Conservation (phyloP, 1,140 invertebrate species). For the Formica exsecta region DNA sequence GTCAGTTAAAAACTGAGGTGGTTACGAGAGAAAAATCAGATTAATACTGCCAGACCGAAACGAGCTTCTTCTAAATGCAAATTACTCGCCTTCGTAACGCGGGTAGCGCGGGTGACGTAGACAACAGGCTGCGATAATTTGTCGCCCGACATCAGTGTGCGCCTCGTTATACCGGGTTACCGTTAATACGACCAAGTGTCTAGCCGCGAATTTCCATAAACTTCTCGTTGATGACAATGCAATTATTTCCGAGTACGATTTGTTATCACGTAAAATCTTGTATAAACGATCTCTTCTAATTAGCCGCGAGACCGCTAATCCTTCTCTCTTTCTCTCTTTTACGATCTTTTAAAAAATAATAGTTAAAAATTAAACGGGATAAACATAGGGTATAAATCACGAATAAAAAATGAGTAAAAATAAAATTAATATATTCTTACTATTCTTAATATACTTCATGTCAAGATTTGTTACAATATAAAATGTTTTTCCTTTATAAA, state of each 20-base stretch:
- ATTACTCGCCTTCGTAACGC: slow-evolving; percentile 66
- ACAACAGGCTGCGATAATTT: slow-evolving; percentile 65
- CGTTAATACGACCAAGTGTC: slow-evolving; percentile 38
- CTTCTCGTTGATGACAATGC: slow-evolving; percentile 75
- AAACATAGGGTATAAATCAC: background rate
- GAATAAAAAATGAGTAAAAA: slow-evolving; percentile 3
- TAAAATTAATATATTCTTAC: background rate
- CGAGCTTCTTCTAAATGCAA: slow-evolving; percentile 76
- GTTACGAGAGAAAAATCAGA: slow-evolving; percentile 67
- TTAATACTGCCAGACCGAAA: slow-evolving; percentile 62
- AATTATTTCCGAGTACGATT: slow-evolving; percentile 76
- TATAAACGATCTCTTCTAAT: slow-evolving; percentile 46
- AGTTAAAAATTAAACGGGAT: background rate
- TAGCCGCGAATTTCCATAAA: slow-evolving; percentile 74
- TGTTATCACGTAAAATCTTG: slow-evolving; percentile 51
- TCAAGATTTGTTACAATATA: background rate
- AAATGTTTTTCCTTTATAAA: background rate
- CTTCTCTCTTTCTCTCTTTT: background rate
- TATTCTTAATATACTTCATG: background rate
- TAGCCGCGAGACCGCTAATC: slow-evolving; percentile 1
- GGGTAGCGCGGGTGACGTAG: slow-evolving; percentile 41
- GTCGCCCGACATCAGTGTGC: slow-evolving; percentile 59
- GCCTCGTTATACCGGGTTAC: slow-evolving; percentile 52
- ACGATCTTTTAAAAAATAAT: background rate
- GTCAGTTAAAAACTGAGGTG: slow-evolving; percentile 71